A percentile compares a stretch with the other conserved stretches of the same genome.
Conservation (phyloP, 92 coral and sea anemone species). For the Porites evermanni region DNA sequence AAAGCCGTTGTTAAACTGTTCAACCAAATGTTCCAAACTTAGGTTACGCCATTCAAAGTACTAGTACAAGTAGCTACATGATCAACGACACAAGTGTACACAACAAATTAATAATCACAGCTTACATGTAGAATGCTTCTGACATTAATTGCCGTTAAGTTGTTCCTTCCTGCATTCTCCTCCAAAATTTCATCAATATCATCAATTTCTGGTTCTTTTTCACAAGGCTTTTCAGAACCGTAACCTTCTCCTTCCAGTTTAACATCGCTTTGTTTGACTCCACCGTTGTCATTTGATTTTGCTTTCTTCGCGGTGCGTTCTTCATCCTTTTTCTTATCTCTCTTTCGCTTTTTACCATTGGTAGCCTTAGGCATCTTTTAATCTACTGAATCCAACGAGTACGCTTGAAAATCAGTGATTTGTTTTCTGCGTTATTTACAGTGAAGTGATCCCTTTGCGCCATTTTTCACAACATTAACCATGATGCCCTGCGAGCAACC, state of each 20-base stretch:
- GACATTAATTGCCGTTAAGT: slow-evolving; percentile 86
- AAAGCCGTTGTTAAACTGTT: too few relatives aligned
- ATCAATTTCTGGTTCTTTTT: slow-evolving; percentile 44
- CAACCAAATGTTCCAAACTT: too few relatives aligned
- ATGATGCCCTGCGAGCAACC: slow-evolving; percentile 52
- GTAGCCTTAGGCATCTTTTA: slow-evolving; percentile 86
- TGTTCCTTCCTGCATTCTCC: slow-evolving; percentile 86
- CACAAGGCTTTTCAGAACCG: slow-evolving; percentile 7
- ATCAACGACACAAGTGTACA: background rate
- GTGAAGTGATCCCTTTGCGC: slow-evolving; percentile 53
- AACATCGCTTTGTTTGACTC: background rate
- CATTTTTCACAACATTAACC: slow-evolving; percentile 86
- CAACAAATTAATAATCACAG: background rate
- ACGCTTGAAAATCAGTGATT: background rate
- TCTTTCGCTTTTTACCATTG: slow-evolving; percentile 76
- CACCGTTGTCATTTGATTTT: slow-evolving; percentile 24
- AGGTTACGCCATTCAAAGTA: too few relatives aligned
- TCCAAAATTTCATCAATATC: slow-evolving; percentile 85
- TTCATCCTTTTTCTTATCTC: slow-evolving; percentile 52
- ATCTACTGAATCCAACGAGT: background rate
- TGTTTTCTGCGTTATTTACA: background rate
- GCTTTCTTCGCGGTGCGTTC: slow-evolving; percentile 16
- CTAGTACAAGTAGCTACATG: too few relatives aligned
- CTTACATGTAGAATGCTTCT: slow-evolving; percentile 94
- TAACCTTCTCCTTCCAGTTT: too few relatives aligned